phyloP scores from a whole-genome alignment of 1,140 invertebrate species.

The Drosophila watanabei region DNA sequence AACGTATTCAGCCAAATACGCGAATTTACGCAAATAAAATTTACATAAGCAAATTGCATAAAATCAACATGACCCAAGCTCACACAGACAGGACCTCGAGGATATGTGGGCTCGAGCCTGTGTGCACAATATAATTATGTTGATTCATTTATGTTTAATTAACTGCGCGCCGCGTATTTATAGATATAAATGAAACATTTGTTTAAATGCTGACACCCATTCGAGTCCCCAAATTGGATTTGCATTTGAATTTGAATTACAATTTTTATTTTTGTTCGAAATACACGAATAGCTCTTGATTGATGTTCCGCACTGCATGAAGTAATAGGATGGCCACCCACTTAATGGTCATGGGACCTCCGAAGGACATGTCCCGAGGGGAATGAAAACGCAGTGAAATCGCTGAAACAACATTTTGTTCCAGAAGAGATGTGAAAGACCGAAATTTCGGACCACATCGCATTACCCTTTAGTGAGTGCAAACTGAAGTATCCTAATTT shows the following conservation, averaged over 20 bases:
- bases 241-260: constrained; percentile 19
- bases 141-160: constrained; percentile 60
- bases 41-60: constrained; percentile 60
- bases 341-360: constrained; percentile 29
- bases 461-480: too few relatives aligned
- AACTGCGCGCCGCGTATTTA: constrained; percentile 46
- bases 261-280: constrained; percentile 18
- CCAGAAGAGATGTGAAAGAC: too few relatives aligned
- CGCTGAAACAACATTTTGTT: neutral
- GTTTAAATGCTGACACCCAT: constrained; percentile 3
- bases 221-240: constrained; percentile 12
- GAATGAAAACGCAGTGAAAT: constrained; percentile 1
- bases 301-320: constrained; percentile 19
- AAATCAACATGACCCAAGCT: constrained; percentile 37
- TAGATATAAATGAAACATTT: constrained; percentile 45
- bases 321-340: constrained; percentile 5
- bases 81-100: constrained; percentile 3
- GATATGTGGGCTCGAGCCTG: neutral
- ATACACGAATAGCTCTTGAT: constrained; percentile 22
- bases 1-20: constrained; percentile 37
- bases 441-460: too few relatives aligned
- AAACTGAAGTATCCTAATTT: too few relatives aligned
- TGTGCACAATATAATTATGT: constrained; percentile 60
- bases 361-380: neutral
- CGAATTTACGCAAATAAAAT: constrained; percentile 57